phyloP scores from a whole-genome alignment of 1,140 invertebrate genomes.

The Eumeta japonica region DNA sequence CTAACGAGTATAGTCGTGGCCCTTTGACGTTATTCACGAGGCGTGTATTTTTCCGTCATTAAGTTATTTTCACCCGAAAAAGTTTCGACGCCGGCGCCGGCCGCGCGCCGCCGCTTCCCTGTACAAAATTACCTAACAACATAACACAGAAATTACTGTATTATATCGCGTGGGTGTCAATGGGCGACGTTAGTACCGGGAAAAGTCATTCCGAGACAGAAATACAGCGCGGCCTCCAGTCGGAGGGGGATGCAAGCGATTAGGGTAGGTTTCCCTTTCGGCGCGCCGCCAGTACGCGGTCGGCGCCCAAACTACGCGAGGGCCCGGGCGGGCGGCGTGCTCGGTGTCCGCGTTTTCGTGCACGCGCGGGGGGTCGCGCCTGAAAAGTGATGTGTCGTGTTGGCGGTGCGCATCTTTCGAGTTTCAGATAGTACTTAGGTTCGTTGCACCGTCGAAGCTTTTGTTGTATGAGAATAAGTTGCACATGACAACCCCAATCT shows the following conservation, averaged over 20 bases:
- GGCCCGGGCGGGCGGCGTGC: slow-evolving; percentile 11
- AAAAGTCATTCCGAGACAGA: slow-evolving; percentile 24
- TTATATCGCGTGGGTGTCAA: slow-evolving; percentile 26
- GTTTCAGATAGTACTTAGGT: too few relatives aligned
- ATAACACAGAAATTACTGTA: slow-evolving; percentile 13
- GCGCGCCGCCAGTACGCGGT: slow-evolving; percentile 17
- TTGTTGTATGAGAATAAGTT: too few relatives aligned
- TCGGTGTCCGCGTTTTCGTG: slow-evolving; percentile 14
- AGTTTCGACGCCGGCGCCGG: background rate
- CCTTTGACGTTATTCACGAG: too few relatives aligned
- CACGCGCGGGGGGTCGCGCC: background rate
- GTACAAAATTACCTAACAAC: too few relatives aligned
- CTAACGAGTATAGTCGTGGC: too few relatives aligned
- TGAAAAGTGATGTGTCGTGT: too few relatives aligned
- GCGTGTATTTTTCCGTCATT: too few relatives aligned
- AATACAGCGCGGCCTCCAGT: slow-evolving; percentile 7
- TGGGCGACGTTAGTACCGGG: slow-evolving; percentile 25
- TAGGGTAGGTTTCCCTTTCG: slow-evolving; percentile 38
- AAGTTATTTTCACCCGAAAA: too few relatives aligned
- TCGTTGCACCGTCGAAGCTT: too few relatives aligned
- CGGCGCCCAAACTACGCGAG: slow-evolving; percentile 20
- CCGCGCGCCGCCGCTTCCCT: background rate
- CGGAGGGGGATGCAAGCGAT: slow-evolving; percentile 11
- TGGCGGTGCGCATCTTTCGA: too few relatives aligned
- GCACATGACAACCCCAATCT: too few relatives aligned